A percentile compares a stretch with the other conserved stretches of the same genome.
Conservation (phyloP, 2,797 vertebrate species). For the Chiloscyllium punctatum region DNA sequence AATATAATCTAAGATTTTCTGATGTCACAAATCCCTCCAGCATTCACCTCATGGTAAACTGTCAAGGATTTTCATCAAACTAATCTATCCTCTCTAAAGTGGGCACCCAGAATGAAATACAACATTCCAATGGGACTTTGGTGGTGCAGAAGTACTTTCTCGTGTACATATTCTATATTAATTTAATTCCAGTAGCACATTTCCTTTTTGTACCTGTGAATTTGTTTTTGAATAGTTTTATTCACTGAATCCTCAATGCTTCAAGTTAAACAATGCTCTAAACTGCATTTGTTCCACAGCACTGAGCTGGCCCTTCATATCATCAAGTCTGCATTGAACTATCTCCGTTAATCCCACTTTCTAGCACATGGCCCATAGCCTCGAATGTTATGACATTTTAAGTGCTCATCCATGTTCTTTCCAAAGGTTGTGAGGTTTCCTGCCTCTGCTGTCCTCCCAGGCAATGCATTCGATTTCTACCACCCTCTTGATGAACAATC, state of each 20-base stretch:
- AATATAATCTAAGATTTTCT: background rate
- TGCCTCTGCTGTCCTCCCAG: too few species aligned
- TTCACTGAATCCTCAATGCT: background rate
- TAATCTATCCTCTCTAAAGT: background rate
- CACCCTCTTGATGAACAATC: too few species aligned
- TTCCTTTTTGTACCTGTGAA: background rate
- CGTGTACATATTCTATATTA: background rate
- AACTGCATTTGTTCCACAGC: background rate
- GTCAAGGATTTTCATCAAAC: background rate
- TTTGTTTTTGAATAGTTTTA: background rate
- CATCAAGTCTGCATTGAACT: too few species aligned
- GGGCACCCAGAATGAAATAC: background rate
- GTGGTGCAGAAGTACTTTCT: background rate
- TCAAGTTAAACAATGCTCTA: background rate
- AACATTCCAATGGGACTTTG: background rate
- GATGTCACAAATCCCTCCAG: background rate
- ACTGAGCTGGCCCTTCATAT: too few species aligned
- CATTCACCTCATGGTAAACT: background rate
- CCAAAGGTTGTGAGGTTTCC: too few species aligned
- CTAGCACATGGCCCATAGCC: too few species aligned
- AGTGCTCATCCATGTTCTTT: too few species aligned
- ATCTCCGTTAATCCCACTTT: too few species aligned
- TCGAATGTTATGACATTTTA: too few species aligned
- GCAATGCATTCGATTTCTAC: too few species aligned
- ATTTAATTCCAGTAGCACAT: background rate